Evolutionary conservation across 2,888 invertebrate genomes (phyloP).

Genomic region (Nezara viridula): DNA sequence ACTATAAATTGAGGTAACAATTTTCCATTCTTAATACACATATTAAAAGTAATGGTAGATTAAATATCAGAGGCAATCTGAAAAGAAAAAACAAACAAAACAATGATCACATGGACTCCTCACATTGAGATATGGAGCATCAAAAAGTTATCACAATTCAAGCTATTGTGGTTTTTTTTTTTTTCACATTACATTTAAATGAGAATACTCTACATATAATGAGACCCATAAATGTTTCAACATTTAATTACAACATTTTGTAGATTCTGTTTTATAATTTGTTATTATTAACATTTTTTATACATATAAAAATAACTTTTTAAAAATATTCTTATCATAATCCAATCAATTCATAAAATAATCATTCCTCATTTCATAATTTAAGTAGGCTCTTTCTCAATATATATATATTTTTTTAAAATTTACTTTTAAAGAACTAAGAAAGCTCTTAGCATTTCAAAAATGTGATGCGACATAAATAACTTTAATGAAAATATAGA

Average conservation of each 20-base stretch:
- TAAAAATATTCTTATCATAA: constrained; percentile 59
- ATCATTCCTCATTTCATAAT: constrained; percentile 58
- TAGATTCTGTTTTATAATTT: constrained; percentile 57
- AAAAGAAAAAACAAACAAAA: constrained; percentile 63
- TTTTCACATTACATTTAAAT: constrained; percentile 31
- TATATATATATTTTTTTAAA: constrained; percentile 44
- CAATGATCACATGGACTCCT: constrained; percentile 60
- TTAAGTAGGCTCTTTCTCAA: constrained; percentile 58
- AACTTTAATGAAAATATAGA: constrained; percentile 61
- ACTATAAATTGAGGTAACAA: constrained; percentile 66
- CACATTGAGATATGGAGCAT: constrained; percentile 56
- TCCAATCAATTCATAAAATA: constrained; percentile 54
- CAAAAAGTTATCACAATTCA: constrained; percentile 58
- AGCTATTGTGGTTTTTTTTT: constrained; percentile 46
- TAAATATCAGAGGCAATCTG: constrained; percentile 58
- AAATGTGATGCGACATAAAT: constrained; percentile 60
- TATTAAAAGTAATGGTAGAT: constrained; percentile 65
- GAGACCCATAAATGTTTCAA: constrained; percentile 57
- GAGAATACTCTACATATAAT: constrained; percentile 51
- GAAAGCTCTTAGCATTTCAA: constrained; percentile 60
- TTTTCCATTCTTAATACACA: constrained; percentile 65
- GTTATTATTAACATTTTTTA: constrained; percentile 58
- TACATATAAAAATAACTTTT: constrained; percentile 58
- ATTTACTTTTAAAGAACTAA: constrained; percentile 54
- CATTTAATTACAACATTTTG: constrained; percentile 57